Percentiles rank a stretch among this genome's conserved stretches.
These are phyloP conservation scores for Spongilla lacustris DNA, from an alignment of 37 sponge, comb jelly and placozoan genomes.

Conservation along the genomic window DNA sequence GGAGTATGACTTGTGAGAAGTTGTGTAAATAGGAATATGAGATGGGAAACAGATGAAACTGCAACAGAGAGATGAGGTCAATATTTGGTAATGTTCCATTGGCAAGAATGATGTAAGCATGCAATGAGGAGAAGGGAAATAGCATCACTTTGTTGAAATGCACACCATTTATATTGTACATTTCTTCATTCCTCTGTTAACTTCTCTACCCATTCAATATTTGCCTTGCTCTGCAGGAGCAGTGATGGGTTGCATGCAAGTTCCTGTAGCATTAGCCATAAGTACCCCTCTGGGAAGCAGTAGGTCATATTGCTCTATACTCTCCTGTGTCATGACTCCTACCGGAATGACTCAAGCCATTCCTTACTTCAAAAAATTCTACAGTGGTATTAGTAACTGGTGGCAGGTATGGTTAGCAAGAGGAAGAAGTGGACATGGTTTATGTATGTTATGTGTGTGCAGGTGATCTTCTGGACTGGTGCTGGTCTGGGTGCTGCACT, in stretches of 20 bases:
- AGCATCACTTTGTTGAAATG: too few species aligned
- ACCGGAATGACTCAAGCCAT: neutral
- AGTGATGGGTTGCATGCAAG: constrained; percentile 52
- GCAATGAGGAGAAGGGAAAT: too few species aligned
- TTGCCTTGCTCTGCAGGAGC: constrained; percentile 14
- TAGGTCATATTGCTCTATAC: constrained; percentile 47
- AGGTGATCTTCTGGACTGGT: constrained; percentile 58
- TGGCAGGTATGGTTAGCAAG: constrained; percentile 40
- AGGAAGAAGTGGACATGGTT: neutral
- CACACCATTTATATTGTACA: too few species aligned
- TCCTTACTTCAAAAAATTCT: constrained; percentile 29
- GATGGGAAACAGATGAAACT: too few species aligned
- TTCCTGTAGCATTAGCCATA: constrained; percentile 32
- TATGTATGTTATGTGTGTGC: neutral
- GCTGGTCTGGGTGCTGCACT: constrained; percentile 35
- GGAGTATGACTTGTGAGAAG: too few species aligned
- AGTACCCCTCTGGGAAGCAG: constrained; percentile 50
- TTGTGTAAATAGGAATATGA: too few species aligned
- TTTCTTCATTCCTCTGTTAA: too few species aligned
- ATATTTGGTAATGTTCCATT: too few species aligned
- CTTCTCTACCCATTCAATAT: too few species aligned
- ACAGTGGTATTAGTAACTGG: constrained; percentile 40
- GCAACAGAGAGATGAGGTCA: too few species aligned
- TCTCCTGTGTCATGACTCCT: constrained; percentile 12
- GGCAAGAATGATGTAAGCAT: too few species aligned